Percentiles rank a stretch among this genome's conserved stretches.
Conservation (phyloP, 2,113 vertebrate genomes). For the Bostrychus sinensis region DNA sequence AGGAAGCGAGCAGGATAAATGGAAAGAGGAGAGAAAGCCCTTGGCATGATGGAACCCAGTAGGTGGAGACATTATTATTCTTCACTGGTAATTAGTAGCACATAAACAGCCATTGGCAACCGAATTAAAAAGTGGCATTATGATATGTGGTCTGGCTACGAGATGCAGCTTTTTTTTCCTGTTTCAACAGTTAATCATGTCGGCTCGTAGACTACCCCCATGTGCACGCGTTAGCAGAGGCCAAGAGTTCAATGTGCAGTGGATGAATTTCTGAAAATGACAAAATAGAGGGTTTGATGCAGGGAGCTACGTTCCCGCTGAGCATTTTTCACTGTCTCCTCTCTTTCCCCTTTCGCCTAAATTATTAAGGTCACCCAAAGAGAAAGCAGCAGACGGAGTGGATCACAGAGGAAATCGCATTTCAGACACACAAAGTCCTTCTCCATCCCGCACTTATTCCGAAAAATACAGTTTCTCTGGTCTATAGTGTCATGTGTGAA, state of each 20-base stretch:
- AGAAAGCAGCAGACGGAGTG: slow-evolving; percentile 16
- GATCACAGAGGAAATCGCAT: slow-evolving; percentile 10
- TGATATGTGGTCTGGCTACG: slow-evolving; percentile 60
- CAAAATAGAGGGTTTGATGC: slow-evolving; percentile 44
- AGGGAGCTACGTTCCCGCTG: slow-evolving; percentile 19
- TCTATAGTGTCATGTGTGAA: not conserved
- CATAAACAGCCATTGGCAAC: slow-evolving; percentile 74
- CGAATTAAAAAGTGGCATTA: slow-evolving; percentile 67
- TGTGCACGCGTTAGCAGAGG: slow-evolving; percentile 19
- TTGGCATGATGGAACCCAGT: slow-evolving; percentile 42
- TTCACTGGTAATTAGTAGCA: slow-evolving; percentile 72
- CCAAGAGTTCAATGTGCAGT: slow-evolving; percentile 20
- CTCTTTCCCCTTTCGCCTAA: slow-evolving; percentile 35
- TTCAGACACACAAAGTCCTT: not conserved
- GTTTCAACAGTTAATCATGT: slow-evolving; percentile 61
- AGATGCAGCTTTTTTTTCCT: slow-evolving; percentile 32
- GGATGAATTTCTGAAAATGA: slow-evolving; percentile 45
- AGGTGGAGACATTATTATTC: slow-evolving; percentile 68
- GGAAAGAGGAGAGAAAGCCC: slow-evolving; percentile 43
- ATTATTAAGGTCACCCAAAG: slow-evolving; percentile 60
- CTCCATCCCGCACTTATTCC: not conserved
- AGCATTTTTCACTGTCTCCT: slow-evolving; percentile 23
- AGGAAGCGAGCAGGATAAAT: slow-evolving; percentile 53
- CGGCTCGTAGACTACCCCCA: slow-evolving; percentile 17
- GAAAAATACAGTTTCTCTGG: not conserved